Conservation (phyloP, 1,140 invertebrate species). For the Venturia canescens region DNA sequence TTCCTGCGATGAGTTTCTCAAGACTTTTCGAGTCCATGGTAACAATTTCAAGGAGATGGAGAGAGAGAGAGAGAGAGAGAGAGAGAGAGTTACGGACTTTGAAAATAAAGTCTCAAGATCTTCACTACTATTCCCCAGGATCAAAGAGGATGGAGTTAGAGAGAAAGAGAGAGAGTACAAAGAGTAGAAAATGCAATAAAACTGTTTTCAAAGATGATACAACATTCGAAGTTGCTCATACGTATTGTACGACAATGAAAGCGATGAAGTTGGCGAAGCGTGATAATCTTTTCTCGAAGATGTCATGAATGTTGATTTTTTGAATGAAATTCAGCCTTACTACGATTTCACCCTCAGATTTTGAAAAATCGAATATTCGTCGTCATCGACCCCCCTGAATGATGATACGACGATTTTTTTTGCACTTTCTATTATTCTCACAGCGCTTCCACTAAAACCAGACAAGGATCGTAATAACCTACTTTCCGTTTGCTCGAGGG, state of each 20-base stretch:
- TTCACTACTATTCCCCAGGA: neutral
- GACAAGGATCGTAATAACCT: slow-evolving; percentile 1
- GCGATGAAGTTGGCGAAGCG: neutral
- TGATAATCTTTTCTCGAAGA: neutral
- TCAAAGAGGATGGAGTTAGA: neutral
- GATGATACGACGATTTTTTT: neutral
- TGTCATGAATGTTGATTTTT: neutral
- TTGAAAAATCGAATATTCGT: neutral
- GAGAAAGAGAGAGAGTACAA: neutral
- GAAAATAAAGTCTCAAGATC: slow-evolving; percentile 4
- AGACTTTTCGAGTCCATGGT: neutral
- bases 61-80: too few relatives aligned
- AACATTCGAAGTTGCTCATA: neutral
- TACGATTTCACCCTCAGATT: too few relatives aligned
- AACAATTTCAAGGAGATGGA: slow-evolving; percentile 17
- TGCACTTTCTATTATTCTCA: neutral
- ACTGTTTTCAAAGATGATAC: neutral
- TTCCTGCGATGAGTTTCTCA: slow-evolving; percentile 4
- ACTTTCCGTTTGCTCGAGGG: neutral
- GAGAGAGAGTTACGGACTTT: too few relatives aligned
- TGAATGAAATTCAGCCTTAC: neutral
- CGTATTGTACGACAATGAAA: neutral
- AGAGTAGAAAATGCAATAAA: neutral
- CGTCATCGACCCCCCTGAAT: neutral
- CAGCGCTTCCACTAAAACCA: neutral